Conservation (phyloP, 2,113 vertebrate genomes). For the Reinhardtius hippoglossoides region DNA sequence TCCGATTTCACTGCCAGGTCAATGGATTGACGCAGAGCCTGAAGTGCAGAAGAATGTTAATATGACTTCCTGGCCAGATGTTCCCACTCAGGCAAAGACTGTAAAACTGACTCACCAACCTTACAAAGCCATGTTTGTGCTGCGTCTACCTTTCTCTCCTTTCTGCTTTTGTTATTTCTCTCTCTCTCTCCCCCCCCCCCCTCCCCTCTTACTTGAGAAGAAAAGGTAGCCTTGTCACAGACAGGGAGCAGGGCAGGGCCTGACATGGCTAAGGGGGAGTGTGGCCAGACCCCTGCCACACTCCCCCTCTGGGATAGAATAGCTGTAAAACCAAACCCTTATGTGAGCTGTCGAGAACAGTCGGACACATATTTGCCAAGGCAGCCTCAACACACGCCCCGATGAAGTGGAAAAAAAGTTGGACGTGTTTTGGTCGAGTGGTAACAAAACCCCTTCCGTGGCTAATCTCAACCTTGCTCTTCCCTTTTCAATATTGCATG, state of each 20-base stretch:
- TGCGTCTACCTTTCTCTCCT: constrained; percentile 47
- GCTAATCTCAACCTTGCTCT: constrained; percentile 62
- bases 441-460: constrained; percentile 39
- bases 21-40: constrained; percentile 66
- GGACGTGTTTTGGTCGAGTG: constrained; percentile 21
- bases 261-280: constrained; percentile 54
- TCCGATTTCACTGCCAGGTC: constrained; percentile 55
- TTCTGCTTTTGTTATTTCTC: constrained; percentile 13
- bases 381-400: constrained; percentile 39
- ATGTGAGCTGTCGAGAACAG: constrained; percentile 75
- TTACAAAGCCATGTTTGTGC: constrained; percentile 50
- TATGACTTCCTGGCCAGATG: constrained; percentile 71
- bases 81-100: constrained; percentile 63
- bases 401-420: constrained; percentile 45
- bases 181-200: background rate
- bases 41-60: constrained; percentile 68
- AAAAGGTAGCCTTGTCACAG: constrained; percentile 65
- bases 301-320: constrained; percentile 73
- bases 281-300: constrained; percentile 32
- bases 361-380: constrained; percentile 57
- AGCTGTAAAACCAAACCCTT: constrained; percentile 79
- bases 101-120: constrained; percentile 67
- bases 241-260: constrained; percentile 56
- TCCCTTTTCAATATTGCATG: constrained; percentile 71
- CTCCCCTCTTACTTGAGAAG: constrained; percentile 31